Evolutionary conservation across 2,797 vertebrate species (phyloP), one percentile per base, ranked within the genome.

Genomic region (Dendrocincla fuliginosa): DNA sequence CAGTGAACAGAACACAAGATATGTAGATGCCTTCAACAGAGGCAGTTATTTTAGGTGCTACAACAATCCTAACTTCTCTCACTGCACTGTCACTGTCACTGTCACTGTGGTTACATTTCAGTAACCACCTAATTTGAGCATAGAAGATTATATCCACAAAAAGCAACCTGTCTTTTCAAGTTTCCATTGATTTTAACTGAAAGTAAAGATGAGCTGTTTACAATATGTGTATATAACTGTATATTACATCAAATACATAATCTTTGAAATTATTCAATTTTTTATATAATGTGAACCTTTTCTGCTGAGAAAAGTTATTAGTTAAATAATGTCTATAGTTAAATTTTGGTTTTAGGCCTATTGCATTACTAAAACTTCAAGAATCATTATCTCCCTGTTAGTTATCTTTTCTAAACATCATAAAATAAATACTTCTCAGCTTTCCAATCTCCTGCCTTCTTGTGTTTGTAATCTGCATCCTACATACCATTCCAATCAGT

Each of bases 361-460:
- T 37, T 67, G 10, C 39, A 94, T 73, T 74, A 84, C 59, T 83
- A 94, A 84, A 78, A 82, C 39, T 87, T 87, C 13, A 79, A 86
- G 71, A 95, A 65, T 84, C 52, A 78, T 75, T 64, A 87, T 84
- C 69, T 87, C 63, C 69, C 75, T 95, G 90, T 94, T 94, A 87
- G 74, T 80, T 93, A 65, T 63, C 84, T 82, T 96, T 84, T 69
- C 47, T 93, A 93, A 96, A 91, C 60, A 78, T 57, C 42, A 56
- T 88, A 78, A 65, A 74, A 49, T 11, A 67, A n/a, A 44, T 33
- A 50, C 10, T 63, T 74, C 60, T 39, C 42, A 69, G 24, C 16
- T 69, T 11, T 56, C 13, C 4, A 9, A 16, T 35, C 4, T 55
- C 37, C 22, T 44, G 1, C 44, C 39, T 63, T 9, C 17, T 69